Percentiles rank a stretch among this genome's conserved stretches.
Evolutionary conservation across 2,888 invertebrate species (phyloP).

Genomic region (Rhamnusium bicolor): DNA sequence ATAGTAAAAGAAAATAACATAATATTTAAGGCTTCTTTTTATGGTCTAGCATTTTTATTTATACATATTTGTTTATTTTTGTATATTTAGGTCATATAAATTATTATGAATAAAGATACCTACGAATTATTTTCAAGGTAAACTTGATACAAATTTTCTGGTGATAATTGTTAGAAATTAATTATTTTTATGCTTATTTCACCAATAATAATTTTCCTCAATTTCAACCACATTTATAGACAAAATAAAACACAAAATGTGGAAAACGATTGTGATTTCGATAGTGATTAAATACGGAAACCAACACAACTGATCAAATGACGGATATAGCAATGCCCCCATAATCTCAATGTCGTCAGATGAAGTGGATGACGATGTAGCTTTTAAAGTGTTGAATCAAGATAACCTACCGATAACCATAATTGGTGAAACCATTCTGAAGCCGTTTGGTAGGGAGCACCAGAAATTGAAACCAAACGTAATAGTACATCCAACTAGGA

Average conservation of each 20-base stretch:
- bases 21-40: too few species aligned
- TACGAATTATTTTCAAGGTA: too few species aligned
- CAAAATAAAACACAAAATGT: not conserved
- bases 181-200: too few species aligned
- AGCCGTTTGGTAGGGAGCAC: conserved; percentile 66
- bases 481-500: conserved; percentile 74
- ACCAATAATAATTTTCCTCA: not conserved
- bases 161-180: too few species aligned
- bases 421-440: conserved; percentile 66
- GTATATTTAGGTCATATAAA: too few species aligned
- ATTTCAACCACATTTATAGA: not conserved
- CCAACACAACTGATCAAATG: conserved; percentile 12
- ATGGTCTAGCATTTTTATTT: too few species aligned
- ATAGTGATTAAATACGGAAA: conserved; percentile 16
- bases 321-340: conserved; percentile 49
- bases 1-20: too few species aligned
- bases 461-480: conserved; percentile 72
- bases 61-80: too few species aligned
- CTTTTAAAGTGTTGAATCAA: conserved; percentile 70
- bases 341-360: conserved; percentile 60
- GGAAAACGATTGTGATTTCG: conserved; percentile 26
- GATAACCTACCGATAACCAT: conserved; percentile 67
- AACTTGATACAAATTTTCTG: conserved; percentile 1
- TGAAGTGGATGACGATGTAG: conserved; percentile 64
- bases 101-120: too few species aligned